phyloP scores from a whole-genome alignment of 2,113 vertebrate genomes.

The Scatophagus argus region DNA sequence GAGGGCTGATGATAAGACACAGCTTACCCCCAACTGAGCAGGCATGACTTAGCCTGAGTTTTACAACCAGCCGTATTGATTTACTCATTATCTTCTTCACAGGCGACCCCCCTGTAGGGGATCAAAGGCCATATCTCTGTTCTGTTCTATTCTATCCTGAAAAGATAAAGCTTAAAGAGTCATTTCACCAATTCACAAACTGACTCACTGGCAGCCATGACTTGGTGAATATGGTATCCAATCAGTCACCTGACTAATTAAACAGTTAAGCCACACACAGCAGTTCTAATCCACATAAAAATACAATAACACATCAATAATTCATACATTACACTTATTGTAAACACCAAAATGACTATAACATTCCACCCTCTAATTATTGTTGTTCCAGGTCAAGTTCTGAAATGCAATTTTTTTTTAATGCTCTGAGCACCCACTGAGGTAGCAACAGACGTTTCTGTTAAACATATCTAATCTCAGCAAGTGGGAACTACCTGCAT shows the following conservation, averaged over 20 bases:
- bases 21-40: constrained; percentile 94
- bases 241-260: neutral
- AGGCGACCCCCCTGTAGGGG: constrained; percentile 86
- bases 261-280: neutral
- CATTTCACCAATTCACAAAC: constrained; percentile 3
- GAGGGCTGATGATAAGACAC: constrained; percentile 87
- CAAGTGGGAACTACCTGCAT: neutral
- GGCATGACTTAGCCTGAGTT: constrained; percentile 92
- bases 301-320: neutral
- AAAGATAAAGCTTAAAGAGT: neutral
- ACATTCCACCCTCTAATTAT: neutral
- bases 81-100: constrained; percentile 93
- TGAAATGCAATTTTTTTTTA: constrained; percentile 11
- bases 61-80: constrained; percentile 95
- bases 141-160: neutral
- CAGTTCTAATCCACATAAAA: neutral
- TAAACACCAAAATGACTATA: neutral
- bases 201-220: neutral
- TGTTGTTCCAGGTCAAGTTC: neutral
- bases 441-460: neutral
- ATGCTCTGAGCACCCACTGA: neutral
- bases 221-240: neutral
- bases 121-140: constrained; percentile 69
- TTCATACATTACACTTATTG: neutral
- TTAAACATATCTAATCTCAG: neutral